A percentile compares a stretch with the other conserved stretches of the same genome.
These are phyloP conservation scores for Troilus luridus DNA, from an alignment of 2,888 invertebrate genomes.

Conservation along the genomic window DNA sequence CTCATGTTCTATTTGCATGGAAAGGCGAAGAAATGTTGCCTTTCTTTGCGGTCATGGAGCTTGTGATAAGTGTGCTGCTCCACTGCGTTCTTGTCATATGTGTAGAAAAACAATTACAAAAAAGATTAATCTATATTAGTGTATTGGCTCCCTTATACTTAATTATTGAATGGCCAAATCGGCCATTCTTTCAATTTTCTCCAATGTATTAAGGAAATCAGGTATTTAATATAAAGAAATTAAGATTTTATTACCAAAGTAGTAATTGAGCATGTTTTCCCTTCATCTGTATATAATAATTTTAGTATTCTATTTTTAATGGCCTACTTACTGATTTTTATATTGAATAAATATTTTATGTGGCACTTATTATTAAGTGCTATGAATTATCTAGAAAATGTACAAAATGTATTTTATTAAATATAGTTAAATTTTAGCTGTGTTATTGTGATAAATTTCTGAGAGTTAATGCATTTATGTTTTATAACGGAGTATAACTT, in stretches of 20 bases:
- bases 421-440: slow-evolving; percentile 48
- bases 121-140: slow-evolving; percentile 77
- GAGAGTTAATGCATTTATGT: slow-evolving; percentile 47
- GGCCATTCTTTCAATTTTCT: not conserved
- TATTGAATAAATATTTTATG: not conserved
- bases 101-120: slow-evolving; percentile 83
- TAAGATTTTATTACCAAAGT: slow-evolving; percentile 28
- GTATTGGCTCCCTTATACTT: slow-evolving; percentile 5
- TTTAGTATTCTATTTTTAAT: slow-evolving; percentile 21
- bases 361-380: not conserved
- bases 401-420: slow-evolving; percentile 44
- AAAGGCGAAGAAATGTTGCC: slow-evolving; percentile 83
- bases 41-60: slow-evolving; percentile 92
- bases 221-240: slow-evolving; percentile 23
- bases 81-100: slow-evolving; percentile 89
- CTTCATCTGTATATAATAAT: not conserved
- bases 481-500: not conserved
- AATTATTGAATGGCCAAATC: not conserved
- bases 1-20: slow-evolving; percentile 91
- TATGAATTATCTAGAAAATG: slow-evolving; percentile 15
- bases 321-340: slow-evolving; percentile 29
- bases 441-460: slow-evolving; percentile 42
- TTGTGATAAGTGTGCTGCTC: slow-evolving; percentile 85
- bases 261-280: slow-evolving; percentile 1
- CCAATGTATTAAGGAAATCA: not conserved